Percentiles rank a stretch among this genome's conserved stretches.
phyloP scores from a whole-genome alignment of 2,888 invertebrate species.

The Meiosimyza platycephala region DNA sequence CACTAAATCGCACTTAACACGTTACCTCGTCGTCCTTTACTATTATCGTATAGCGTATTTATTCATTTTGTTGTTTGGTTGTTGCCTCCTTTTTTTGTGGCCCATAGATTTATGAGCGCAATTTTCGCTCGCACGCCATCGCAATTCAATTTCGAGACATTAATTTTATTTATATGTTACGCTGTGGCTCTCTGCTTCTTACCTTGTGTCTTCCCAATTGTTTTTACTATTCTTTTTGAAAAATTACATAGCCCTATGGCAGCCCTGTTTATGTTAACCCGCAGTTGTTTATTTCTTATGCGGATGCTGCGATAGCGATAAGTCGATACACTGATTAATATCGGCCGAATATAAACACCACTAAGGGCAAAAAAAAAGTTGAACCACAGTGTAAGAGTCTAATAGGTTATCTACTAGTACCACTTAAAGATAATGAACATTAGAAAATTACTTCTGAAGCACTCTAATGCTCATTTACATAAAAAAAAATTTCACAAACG shows the following conservation, averaged over 20 bases:
- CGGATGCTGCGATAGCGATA: background rate
- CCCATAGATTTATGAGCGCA: conserved; percentile 39
- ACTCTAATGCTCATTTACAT: no score
- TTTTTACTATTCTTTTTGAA: background rate
- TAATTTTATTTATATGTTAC: conserved; percentile 40
- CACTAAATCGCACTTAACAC: background rate
- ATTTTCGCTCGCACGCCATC: conserved; percentile 41
- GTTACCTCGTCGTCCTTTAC: background rate
- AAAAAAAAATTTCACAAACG: no score
- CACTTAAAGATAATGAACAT: no score
- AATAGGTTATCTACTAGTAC: no score
- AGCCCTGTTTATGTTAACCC: conserved; percentile 9
- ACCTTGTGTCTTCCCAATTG: background rate
- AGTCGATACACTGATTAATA: no score
- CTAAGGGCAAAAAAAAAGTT: no score
- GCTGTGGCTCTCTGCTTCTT: background rate
- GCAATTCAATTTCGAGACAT: conserved; percentile 44
- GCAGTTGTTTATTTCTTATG: conserved; percentile 25
- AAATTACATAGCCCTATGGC: background rate
- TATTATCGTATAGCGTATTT: no score
- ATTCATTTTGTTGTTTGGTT: background rate
- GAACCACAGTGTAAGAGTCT: no score
- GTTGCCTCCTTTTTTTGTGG: background rate
- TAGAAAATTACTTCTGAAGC: no score
- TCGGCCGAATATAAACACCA: no score